phyloP scores from a whole-genome alignment of 2,888 invertebrate genomes.

The Sinohyriopsis cumingii region DNA sequence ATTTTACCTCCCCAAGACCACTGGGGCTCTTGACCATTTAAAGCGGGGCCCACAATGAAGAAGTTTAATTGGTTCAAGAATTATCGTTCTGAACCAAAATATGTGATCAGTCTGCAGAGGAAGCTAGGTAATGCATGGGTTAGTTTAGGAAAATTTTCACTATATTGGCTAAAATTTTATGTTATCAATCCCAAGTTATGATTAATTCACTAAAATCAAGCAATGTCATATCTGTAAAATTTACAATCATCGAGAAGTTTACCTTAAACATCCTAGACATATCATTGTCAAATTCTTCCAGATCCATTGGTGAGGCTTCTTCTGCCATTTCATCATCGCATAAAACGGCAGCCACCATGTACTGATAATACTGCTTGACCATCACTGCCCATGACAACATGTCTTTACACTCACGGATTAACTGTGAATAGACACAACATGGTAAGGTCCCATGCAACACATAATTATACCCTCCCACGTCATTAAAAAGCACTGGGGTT shows the following conservation, averaged over 20 bases:
- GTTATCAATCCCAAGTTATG: too few relatives aligned
- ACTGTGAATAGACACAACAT: constrained; percentile 70
- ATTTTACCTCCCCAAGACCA: too few relatives aligned
- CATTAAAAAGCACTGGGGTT: neutral
- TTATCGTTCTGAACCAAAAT: too few relatives aligned
- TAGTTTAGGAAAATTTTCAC: too few relatives aligned
- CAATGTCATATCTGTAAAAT: too few relatives aligned
- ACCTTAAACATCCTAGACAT: constrained; percentile 83
- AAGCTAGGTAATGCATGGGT: too few relatives aligned
- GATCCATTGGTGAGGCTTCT: constrained; percentile 59
- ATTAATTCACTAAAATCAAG: too few relatives aligned
- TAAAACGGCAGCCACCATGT: constrained; percentile 68
- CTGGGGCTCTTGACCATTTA: too few relatives aligned
- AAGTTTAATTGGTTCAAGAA: too few relatives aligned
- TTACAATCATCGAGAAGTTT: constrained; percentile 8
- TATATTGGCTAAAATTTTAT: too few relatives aligned
- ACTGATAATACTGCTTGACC: constrained; percentile 82
- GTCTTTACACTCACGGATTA: constrained; percentile 92
- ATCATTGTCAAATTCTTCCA: constrained; percentile 83
- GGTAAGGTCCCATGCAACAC: neutral
- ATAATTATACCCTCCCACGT: neutral
- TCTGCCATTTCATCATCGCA: constrained; percentile 59
- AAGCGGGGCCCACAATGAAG: too few relatives aligned
- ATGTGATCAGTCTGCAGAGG: too few relatives aligned
- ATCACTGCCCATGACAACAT: constrained; percentile 87